Conservation (phyloP, 1,140 invertebrate species). For the Drosophila micromelanica region DNA sequence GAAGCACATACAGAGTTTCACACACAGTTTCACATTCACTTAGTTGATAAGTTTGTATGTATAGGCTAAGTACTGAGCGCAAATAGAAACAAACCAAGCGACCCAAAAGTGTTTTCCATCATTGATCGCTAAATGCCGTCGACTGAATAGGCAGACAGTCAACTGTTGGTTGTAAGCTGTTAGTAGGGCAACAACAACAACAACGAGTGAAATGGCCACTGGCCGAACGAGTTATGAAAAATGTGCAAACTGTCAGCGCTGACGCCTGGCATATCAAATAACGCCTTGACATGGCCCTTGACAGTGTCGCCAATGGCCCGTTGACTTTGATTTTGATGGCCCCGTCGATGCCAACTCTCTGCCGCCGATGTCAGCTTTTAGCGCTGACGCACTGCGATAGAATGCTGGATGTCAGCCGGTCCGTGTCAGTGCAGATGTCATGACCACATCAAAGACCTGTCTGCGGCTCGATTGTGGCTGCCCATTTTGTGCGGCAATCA, state of each 20-base stretch:
- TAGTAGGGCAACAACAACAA: slow-evolving; percentile 43
- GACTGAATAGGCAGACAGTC: slow-evolving; percentile 56
- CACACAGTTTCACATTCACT: slow-evolving; percentile 21
- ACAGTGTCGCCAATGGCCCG: slow-evolving; percentile 69
- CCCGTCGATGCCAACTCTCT: slow-evolving; percentile 21
- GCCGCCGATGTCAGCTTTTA: slow-evolving; percentile 22
- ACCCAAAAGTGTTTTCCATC: slow-evolving; percentile 25
- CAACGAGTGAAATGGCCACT: slow-evolving; percentile 11
- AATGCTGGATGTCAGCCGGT: slow-evolving; percentile 56
- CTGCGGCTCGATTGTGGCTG: slow-evolving; percentile 24
- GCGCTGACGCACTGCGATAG: slow-evolving; percentile 61
- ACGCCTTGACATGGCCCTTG: slow-evolving; percentile 62
- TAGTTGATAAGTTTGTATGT: slow-evolving; percentile 56
- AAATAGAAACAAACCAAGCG: slow-evolving; percentile 34
- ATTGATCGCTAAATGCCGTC: slow-evolving; percentile 52
- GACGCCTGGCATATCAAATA: slow-evolving; percentile 66
- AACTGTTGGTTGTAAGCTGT: slow-evolving; percentile 63
- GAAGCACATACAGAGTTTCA: neutral
- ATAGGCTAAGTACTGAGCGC: slow-evolving; percentile 42
- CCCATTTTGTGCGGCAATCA: slow-evolving; percentile 39
- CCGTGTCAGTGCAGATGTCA: slow-evolving; percentile 32
- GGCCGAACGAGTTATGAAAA: slow-evolving; percentile 40
- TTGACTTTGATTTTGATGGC: slow-evolving; percentile 67
- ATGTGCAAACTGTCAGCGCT: slow-evolving; percentile 70
- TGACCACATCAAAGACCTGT: slow-evolving; percentile 65